Evolutionary conservation across 35 echinoderm and acorn worm species (phyloP).

Genomic region (Heliocidaris erythrogramma): DNA sequence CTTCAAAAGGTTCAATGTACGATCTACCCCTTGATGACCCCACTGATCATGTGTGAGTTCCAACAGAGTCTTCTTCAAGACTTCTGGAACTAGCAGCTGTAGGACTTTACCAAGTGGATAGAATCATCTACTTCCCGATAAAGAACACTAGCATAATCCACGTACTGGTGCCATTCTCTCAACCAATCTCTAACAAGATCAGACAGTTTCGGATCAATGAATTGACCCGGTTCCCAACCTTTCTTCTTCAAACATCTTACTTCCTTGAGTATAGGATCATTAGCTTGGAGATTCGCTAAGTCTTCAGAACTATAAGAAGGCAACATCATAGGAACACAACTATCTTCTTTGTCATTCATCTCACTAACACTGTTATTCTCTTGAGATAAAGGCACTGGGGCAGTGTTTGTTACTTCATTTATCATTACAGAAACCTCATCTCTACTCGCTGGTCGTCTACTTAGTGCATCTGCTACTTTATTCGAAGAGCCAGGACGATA

Average conservation of each 20-base stretch:
- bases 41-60: constrained; percentile 57
- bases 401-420: too few species aligned
- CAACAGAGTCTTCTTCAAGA: constrained; percentile 31
- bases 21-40: constrained; percentile 38
- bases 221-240: too few species aligned
- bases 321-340: too few species aligned
- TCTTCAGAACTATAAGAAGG: too few species aligned
- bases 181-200: not conserved
- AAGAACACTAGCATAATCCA: not conserved
- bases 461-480: constrained; percentile 63
- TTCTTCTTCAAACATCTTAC: too few species aligned
- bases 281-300: too few species aligned
- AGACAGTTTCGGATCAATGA: too few species aligned
- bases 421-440: too few species aligned
- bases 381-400: too few species aligned
- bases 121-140: constrained; percentile 17
- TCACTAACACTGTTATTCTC: too few species aligned
- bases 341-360: too few species aligned
- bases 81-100: constrained; percentile 59
- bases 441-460: constrained; percentile 29
- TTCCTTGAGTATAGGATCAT: too few species aligned
- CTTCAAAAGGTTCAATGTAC: constrained; percentile 49
- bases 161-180: not conserved
- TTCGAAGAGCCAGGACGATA: constrained; percentile 60
- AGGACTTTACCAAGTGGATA: not conserved